Conservation (phyloP, 1,140 invertebrate genomes). For the Drosophila funebris region DNA sequence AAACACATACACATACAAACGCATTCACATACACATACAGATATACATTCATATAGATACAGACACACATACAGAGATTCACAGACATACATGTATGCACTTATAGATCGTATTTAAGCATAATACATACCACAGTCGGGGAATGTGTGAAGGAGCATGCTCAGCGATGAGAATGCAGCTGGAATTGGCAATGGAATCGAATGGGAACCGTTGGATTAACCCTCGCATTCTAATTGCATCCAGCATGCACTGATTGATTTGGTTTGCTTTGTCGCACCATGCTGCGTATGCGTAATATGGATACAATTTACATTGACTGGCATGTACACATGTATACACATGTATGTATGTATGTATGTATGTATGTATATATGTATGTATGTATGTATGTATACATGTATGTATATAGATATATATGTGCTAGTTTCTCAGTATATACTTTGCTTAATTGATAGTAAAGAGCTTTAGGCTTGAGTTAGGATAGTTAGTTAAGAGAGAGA, state of each 20-base stretch:
- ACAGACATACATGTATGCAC: conserved; percentile 57
- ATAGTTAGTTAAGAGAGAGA: not conserved
- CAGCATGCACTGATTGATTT: not conserved
- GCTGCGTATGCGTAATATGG: conserved; percentile 35
- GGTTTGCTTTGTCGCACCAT: conserved; percentile 4
- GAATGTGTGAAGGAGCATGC: conserved; percentile 9
- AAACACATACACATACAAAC: conserved; percentile 37
- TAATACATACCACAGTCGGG: conserved; percentile 36
- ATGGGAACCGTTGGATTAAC: not conserved
- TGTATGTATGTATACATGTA: conserved; percentile 10
- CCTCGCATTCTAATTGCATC: conserved; percentile 17
- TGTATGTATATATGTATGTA: conserved; percentile 11
- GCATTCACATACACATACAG: conserved; percentile 57
- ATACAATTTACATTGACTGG: too few relatives aligned
- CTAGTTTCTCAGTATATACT: conserved; percentile 1
- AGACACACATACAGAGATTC: conserved; percentile 56
- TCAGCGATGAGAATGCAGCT: conserved; percentile 8
- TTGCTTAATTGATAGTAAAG: not conserved
- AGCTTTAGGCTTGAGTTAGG: not conserved
- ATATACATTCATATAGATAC: conserved; percentile 34
- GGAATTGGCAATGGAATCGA: not conserved
- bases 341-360: too few relatives aligned
- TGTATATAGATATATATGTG: conserved; percentile 13
- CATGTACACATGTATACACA: too few relatives aligned
- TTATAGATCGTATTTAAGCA: conserved; percentile 49